Evolutionary conservation across 2,888 invertebrate species (phyloP), one percentile per base, ranked within the genome.

Genomic region (Cinara cedri): DNA sequence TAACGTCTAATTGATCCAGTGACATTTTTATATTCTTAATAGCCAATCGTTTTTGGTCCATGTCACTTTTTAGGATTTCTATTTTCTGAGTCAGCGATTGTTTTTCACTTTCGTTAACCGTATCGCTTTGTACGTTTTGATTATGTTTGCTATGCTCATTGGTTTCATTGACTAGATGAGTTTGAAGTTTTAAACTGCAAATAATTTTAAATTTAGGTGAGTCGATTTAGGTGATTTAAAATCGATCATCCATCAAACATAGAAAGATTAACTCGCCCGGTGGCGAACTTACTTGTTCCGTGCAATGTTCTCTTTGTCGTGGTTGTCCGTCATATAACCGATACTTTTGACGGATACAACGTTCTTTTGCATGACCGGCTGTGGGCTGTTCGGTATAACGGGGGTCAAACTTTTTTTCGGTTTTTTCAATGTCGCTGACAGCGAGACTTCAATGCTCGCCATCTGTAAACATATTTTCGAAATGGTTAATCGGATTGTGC

Each of bases 371-470:
- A 60, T 1, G 19, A 24, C 0, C 24, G 68, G 49, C 21, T 60
- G 78, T 6, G 78, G 68, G 51, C 68, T 78, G 19, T 16, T 46
- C 19, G 75, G 66, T 26, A 66, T 46, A 19, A 68, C 42, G 34
- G 78, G 68, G n/a, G 82, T 71, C 2, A 57, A 65, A 54, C 81
- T 82, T 63, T 82, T 82, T 62, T 82, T 82, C 54, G 72, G 34
- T 57, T 86, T 91, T 92, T 83, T 89, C 88, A 81, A 87, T 86
- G 80, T 89, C 84, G 83, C 86, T 85, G 90, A 90, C 83, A 93
- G 87, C 1, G 93, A 93, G 74, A 94, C 92, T 86, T 94, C 94
- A 84, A 94, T 93, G 84, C 91, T 93, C 81, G 93, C 93, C 93
- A 93, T 93, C 93, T 93, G 84, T 24, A 85, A 85, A 81, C 60